Conservation (phyloP, 2,113 vertebrate species). For the Perca schrenkii region DNA sequence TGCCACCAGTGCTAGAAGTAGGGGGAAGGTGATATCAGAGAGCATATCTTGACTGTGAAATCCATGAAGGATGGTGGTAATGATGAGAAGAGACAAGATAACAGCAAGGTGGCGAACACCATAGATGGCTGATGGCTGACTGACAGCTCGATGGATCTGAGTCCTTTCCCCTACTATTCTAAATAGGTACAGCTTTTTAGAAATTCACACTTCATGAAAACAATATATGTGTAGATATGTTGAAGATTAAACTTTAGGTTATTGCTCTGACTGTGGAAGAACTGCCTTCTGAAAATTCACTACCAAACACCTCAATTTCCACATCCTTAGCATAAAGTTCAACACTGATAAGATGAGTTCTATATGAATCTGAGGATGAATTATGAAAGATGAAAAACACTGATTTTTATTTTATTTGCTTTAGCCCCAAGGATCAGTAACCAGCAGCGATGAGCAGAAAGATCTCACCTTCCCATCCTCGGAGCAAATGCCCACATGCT, state of each 20-base stretch:
- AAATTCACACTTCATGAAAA: constrained; percentile 56
- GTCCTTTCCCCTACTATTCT: constrained; percentile 52
- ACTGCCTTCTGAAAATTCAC: constrained; percentile 41
- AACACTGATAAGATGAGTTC: constrained; percentile 62
- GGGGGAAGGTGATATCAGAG: constrained; percentile 71
- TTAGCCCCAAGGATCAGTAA: constrained; percentile 55
- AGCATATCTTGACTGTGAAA: constrained; percentile 80
- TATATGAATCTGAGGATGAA: constrained; percentile 55
- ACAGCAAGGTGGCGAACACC: constrained; percentile 79
- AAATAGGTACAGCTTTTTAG: constrained; percentile 68
- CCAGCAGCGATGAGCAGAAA: constrained; percentile 52
- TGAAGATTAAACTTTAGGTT: constrained; percentile 63
- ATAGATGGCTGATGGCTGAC: constrained; percentile 70
- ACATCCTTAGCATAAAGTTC: constrained; percentile 66
- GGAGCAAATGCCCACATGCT: constrained; percentile 96
- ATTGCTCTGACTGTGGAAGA: constrained; percentile 37
- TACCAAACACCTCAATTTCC: constrained; percentile 25
- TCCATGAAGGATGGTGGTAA: constrained; percentile 81
- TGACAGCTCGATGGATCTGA: constrained; percentile 70
- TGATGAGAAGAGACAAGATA: constrained; percentile 83
- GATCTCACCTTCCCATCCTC: constrained; percentile 97
- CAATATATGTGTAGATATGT: constrained; percentile 49
- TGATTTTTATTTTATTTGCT: constrained; percentile 39
- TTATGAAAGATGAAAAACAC: constrained; percentile 67
- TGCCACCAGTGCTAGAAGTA: constrained; percentile 58